Percentiles rank a stretch among this genome's conserved stretches.
Evolutionary conservation across 2,888 invertebrate genomes (phyloP).

Genomic region (Nomada fucata): DNA sequence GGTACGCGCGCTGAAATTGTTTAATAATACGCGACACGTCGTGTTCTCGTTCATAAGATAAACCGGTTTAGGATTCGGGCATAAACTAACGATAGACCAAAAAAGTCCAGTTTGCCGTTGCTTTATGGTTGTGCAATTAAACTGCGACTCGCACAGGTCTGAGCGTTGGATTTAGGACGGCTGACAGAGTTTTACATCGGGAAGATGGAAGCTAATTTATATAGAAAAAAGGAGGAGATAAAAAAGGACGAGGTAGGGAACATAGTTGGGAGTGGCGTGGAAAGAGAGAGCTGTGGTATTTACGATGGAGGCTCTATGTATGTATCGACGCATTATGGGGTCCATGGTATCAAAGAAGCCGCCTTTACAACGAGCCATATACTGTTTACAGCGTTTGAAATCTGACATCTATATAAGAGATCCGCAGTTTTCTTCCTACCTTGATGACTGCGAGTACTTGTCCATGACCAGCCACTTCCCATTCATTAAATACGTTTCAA

Average conservation of each 20-base stretch:
- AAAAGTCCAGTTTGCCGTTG: conserved; percentile 57
- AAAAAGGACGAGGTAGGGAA: conserved; percentile 5
- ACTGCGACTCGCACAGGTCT: conserved; percentile 45
- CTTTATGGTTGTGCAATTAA: conserved; percentile 75
- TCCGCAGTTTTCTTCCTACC: conserved; percentile 52
- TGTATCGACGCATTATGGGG: conserved; percentile 73
- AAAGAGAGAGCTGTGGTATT: conserved; percentile 75
- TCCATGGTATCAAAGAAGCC: conserved; percentile 80
- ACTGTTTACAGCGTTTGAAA: conserved; percentile 81
- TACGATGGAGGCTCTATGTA: conserved; percentile 75
- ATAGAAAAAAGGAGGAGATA: conserved; percentile 62
- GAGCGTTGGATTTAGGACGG: conserved; percentile 52
- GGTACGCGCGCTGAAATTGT: too few species aligned
- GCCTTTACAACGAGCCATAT: conserved; percentile 79
- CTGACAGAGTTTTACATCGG: conserved; percentile 59
- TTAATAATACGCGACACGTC: neutral
- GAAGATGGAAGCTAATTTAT: conserved; percentile 68
- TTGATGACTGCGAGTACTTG: neutral
- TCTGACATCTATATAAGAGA: conserved; percentile 81
- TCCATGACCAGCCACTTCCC: neutral
- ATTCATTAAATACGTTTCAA: neutral
- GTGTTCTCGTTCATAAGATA: neutral
- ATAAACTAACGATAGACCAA: conserved; percentile 35
- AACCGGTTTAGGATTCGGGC: conserved; percentile 32
- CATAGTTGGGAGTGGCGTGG: conserved; percentile 44